phyloP scores from a whole-genome alignment of 1,140 invertebrate genomes.

The Bombyx mori region DNA sequence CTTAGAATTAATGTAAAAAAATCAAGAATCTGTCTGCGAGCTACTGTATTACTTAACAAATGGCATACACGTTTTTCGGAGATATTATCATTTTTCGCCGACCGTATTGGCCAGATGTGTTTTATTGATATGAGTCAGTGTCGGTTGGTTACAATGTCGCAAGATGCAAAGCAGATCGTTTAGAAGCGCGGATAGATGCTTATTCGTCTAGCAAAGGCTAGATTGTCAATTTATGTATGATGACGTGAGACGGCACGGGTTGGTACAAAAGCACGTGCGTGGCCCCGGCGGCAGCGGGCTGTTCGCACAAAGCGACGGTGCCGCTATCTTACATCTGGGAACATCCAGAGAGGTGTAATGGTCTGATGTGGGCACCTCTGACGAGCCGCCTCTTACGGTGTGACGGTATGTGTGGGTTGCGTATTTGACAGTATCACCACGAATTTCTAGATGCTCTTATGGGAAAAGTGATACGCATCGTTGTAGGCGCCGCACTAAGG shows the following conservation, averaged over 20 bases:
- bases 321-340: slow-evolving; percentile 53
- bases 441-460: slow-evolving; percentile 28
- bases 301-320: slow-evolving; percentile 38
- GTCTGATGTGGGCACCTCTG: slow-evolving; percentile 47
- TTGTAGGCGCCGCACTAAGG: slow-evolving; percentile 30
- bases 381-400: slow-evolving; percentile 31
- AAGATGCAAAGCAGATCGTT: slow-evolving; percentile 14
- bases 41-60: background rate
- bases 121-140: too few relatives aligned
- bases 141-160: too few relatives aligned
- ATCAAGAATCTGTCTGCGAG: background rate
- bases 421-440: slow-evolving; percentile 32
- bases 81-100: too few relatives aligned
- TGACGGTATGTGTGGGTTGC: slow-evolving; percentile 34
- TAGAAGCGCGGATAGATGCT: slow-evolving; percentile 16
- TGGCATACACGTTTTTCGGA: too few relatives aligned
- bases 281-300: slow-evolving; percentile 37
- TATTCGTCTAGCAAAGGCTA: slow-evolving; percentile 30
- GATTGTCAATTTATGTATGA: slow-evolving; percentile 50
- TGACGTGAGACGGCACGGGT: slow-evolving; percentile 47
- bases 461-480: slow-evolving; percentile 21
- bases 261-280: slow-evolving; percentile 57
- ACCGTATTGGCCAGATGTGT: too few relatives aligned
- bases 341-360: slow-evolving; percentile 55
- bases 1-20: too few relatives aligned